Evolutionary conservation across 2,797 vertebrate species (phyloP).

Genomic region (Bovichtus variegatus): DNA sequence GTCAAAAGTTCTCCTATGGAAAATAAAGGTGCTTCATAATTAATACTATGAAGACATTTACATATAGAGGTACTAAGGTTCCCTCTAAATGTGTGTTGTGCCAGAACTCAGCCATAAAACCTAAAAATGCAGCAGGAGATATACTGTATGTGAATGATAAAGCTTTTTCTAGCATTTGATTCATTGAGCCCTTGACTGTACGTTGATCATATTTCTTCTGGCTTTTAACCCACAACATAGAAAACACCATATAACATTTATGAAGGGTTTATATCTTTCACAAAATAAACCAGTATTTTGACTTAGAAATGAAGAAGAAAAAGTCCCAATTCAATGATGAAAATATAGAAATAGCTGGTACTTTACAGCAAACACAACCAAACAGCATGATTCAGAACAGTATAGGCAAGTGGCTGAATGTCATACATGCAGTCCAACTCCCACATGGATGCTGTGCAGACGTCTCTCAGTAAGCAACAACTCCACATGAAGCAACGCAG

Average conservation of each 20-base stretch:
- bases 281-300: neutral
- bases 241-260: neutral
- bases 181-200: neutral
- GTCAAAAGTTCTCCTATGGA: neutral
- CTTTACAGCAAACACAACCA: constrained; percentile 53
- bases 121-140: neutral
- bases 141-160: neutral
- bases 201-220: neutral
- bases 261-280: neutral
- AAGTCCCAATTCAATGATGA: neutral
- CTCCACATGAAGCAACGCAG: constrained; percentile 68
- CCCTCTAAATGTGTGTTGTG: neutral
- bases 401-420: constrained; percentile 64
- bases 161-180: neutral
- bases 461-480: constrained; percentile 81
- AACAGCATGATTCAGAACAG: constrained; percentile 50
- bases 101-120: neutral
- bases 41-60: neutral
- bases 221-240: neutral
- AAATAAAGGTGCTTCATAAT: neutral
- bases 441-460: constrained; percentile 69
- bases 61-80: too few relatives aligned
- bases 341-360: neutral
- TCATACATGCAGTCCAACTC: constrained; percentile 75
- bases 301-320: constrained; percentile 5